Base-by-base conservation (phyloP, 2,888 invertebrate species). In the Leucoma salicis region DNA sequence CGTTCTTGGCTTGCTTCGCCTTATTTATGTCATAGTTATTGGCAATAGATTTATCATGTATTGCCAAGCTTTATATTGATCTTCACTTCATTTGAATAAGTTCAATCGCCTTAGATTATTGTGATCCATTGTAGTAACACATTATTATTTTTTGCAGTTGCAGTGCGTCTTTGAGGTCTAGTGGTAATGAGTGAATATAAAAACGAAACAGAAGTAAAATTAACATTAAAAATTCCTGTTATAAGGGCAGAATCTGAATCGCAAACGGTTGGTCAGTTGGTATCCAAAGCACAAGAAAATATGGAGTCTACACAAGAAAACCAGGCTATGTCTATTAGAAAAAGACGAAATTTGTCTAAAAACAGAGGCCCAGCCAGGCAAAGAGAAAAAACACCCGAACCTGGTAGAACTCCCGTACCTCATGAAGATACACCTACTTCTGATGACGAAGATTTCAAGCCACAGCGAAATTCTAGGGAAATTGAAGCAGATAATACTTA, bases 401-500 rank as follows among this genome's bases (percentile, higher is more conserved):
- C 90, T 1, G 76, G 84, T 27, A 77, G 86, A 63, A 79, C 82
- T 41, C 82, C 82, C 15, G 72, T 91, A 14, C 88, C 88, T 15
- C 86, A 87, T 39, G 92, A 94, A 53, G 94, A 94, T 46, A 92
- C 92, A 34, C 92, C 93, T 6, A 93, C 94, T 24, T 88, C 90
- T 11, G 89, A 92, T 32, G 90, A 90, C 49, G 90, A 90, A 60
- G 89, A 90, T 31, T 45, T 60, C 1, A 67, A 62, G 40, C 75
- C 78, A 11, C 63, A 58, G 15, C 76, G 79, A 11, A 74, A 74
- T 51, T 82, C 85, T 1, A 70, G 84, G 46, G 90, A 90, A 75
- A 72, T 82, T 10, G 90, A 90, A 75, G 89, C 90, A 13, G 90
- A 90, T 55, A 80, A 74, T 32, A 88, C 82, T 2, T 90, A 90